A percentile compares a stretch with the other conserved stretches of the same genome.
Evolutionary conservation across 2,888 invertebrate genomes (phyloP).

Genomic region (Drosophila sordidula): DNA sequence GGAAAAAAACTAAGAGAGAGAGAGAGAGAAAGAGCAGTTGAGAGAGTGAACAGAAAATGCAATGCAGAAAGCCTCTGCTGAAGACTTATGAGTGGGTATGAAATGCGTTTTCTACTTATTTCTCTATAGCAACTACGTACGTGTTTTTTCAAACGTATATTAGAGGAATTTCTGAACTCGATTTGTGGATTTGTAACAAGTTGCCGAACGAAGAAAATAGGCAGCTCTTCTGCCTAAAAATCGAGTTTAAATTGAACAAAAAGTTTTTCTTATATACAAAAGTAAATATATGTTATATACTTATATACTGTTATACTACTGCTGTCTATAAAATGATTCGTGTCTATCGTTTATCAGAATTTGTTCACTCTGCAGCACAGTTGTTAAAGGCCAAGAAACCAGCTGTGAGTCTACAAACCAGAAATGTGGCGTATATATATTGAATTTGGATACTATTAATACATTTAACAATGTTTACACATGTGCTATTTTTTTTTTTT

Average conservation of each 20-base stretch:
- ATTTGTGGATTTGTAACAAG: no score
- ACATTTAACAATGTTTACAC: neutral
- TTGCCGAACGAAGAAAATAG: no score
- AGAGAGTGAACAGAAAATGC: slow-evolving; percentile 6
- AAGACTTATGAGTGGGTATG: neutral
- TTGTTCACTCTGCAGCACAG: slow-evolving; percentile 2
- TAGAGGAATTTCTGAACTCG: no score
- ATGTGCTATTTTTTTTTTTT: neutral
- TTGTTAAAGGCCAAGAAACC: slow-evolving; percentile 1
- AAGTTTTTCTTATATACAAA: no score
- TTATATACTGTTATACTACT: no score
- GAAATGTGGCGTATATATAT: neutral
- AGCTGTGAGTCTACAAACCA: neutral
- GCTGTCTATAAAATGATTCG: slow-evolving; percentile 15
- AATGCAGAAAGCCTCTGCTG: neutral
- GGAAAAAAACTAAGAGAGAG: neutral
- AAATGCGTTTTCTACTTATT: neutral
- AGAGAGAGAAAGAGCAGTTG: neutral
- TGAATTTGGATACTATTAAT: neutral
- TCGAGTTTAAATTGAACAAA: no score
- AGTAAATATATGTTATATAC: no score
- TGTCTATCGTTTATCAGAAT: slow-evolving; percentile 10
- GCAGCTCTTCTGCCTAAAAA: no score
- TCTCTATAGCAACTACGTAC: neutral
- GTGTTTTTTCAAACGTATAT: no score